phyloP scores from a whole-genome alignment of 1,140 invertebrate genomes.

The Sycobia sp. region DNA sequence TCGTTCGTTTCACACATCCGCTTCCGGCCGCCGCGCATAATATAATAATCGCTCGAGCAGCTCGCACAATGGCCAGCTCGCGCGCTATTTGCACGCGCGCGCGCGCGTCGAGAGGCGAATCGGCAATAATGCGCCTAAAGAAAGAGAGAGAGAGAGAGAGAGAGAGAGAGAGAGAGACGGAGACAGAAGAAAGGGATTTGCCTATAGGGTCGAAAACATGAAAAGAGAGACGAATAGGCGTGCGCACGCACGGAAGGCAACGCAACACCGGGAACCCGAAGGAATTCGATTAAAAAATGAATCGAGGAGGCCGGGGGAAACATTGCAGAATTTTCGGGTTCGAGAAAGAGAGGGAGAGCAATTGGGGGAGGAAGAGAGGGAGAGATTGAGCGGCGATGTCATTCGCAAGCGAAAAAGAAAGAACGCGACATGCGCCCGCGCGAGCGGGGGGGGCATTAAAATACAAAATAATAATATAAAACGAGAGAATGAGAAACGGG shows the following conservation, averaged over 20 bases:
- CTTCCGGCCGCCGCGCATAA: slow-evolving; percentile 52
- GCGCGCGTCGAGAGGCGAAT: slow-evolving; percentile 12
- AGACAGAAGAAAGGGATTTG: background rate
- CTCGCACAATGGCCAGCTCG: slow-evolving; percentile 48
- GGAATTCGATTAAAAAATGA: slow-evolving; percentile 28
- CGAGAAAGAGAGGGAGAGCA: too few relatives aligned
- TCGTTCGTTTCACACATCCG: slow-evolving; percentile 60
- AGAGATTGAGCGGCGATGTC: slow-evolving; percentile 2
- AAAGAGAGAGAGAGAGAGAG: background rate
- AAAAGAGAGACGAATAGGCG: background rate
- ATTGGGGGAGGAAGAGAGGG: slow-evolving; percentile 8
- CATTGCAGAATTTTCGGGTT: slow-evolving; percentile 7
- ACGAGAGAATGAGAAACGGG: too few relatives aligned
- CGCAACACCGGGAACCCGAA: background rate
- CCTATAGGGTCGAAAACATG: slow-evolving; percentile 3
- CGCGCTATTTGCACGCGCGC: slow-evolving; percentile 44
- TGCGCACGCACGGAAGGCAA: background rate
- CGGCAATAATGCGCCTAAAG: slow-evolving; percentile 27
- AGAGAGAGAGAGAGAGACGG: background rate
- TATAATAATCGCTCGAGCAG: slow-evolving; percentile 54
- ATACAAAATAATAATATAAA: slow-evolving; percentile 12
- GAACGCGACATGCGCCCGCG: background rate
- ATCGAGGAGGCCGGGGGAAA: background rate
- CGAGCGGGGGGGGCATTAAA: slow-evolving; percentile 23
- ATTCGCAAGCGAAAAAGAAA: slow-evolving; percentile 28